These are phyloP conservation scores for Caradrina clavipalpis DNA, from an alignment of 2,888 invertebrate species.

Conservation along the genomic window DNA sequence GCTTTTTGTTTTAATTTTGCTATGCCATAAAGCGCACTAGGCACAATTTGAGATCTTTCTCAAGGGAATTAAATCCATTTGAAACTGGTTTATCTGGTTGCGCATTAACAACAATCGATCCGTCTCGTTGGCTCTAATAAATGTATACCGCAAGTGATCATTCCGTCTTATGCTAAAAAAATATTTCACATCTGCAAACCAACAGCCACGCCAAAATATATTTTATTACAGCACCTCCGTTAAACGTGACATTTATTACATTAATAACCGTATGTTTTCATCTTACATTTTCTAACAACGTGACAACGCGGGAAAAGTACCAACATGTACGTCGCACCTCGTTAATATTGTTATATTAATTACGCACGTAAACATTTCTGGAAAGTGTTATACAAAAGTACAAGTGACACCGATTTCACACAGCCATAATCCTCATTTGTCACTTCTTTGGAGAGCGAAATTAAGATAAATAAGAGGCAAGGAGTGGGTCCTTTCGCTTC, in stretches of 20 bases:
- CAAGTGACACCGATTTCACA: conserved; percentile 78
- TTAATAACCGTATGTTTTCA: conserved; percentile 54
- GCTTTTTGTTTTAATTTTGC: conserved; percentile 48
- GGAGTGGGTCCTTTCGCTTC: conserved; percentile 87
- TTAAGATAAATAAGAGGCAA: conserved; percentile 89
- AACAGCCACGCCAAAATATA: conserved; percentile 32
- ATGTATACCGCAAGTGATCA: conserved; percentile 44
- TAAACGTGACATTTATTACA: conserved; percentile 58
- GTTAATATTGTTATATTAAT: conserved; percentile 63
- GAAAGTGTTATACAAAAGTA: conserved; percentile 70
- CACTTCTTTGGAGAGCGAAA: conserved; percentile 85
- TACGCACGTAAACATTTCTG: conserved; percentile 65
- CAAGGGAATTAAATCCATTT: conserved; percentile 67
- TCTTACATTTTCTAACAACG: conserved; percentile 53
- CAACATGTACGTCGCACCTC: conserved; percentile 43
- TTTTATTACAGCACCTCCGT: conserved; percentile 35
- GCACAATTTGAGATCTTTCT: conserved; percentile 68
- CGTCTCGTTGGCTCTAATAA: conserved; percentile 56
- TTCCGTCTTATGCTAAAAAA: conserved; percentile 43
- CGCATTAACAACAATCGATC: conserved; percentile 67
- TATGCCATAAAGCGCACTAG: conserved; percentile 58
- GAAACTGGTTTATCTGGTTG: conserved; percentile 76
- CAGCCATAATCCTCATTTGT: conserved; percentile 83
- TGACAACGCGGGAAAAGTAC: conserved; percentile 53
- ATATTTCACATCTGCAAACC: conserved; percentile 40